phyloP scores from a whole-genome alignment of 2,797 vertebrate species.

The Acrocephalus scirpaceus region DNA sequence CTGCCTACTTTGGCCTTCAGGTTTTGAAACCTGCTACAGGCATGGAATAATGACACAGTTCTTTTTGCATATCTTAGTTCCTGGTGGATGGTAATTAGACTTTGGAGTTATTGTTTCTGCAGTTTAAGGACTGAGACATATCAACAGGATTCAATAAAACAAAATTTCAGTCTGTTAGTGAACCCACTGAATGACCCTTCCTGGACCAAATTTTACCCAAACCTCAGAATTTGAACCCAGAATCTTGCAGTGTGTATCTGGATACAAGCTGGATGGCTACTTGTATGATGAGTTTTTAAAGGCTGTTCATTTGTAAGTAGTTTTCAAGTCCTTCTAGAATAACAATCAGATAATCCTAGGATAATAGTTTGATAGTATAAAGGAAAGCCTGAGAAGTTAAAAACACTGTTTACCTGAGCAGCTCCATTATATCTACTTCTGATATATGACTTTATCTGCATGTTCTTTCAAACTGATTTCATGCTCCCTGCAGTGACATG shows the following conservation, averaged over 20 bases:
- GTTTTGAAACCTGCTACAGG: not conserved
- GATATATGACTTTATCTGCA: conserved; percentile 34
- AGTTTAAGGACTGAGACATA: not conserved
- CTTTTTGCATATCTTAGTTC: not conserved
- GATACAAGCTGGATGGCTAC: not conserved
- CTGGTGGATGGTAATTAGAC: not conserved
- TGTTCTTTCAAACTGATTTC: conserved; percentile 45
- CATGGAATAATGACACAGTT: not conserved
- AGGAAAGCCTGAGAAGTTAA: not conserved
- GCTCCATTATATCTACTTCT: not conserved
- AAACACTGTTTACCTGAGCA: not conserved
- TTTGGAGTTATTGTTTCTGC: not conserved
- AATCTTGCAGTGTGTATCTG: not conserved
- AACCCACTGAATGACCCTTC: not conserved
- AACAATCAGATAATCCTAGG: not conserved
- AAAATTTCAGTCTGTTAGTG: not conserved
- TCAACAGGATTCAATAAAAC: not conserved
- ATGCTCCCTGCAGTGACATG: conserved; percentile 49
- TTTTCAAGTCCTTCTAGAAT: not conserved
- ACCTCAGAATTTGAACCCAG: not conserved
- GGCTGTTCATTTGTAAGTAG: not conserved
- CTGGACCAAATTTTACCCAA: not conserved
- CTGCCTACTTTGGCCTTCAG: not conserved
- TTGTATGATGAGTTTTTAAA: not conserved
- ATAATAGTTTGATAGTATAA: not conserved